Percentiles rank a stretch among this genome's conserved stretches.
phyloP scores from a whole-genome alignment of 2,797 vertebrate genomes.

The Agapornis canus region DNA sequence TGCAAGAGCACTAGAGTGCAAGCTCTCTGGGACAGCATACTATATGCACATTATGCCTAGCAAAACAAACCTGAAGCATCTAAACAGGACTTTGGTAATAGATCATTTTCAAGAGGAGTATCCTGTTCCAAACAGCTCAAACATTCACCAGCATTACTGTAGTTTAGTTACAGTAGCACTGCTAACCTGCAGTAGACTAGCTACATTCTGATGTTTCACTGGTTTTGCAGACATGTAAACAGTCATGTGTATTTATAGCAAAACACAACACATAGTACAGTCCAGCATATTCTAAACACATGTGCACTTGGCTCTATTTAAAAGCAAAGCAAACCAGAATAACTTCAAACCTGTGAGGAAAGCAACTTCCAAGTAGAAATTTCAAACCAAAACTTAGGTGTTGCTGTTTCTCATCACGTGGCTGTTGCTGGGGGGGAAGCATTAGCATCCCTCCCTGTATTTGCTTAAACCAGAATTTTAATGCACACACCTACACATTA shows the following conservation, averaged over 20 bases:
- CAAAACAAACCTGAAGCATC: background rate
- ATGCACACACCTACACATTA: background rate
- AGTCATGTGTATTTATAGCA: background rate
- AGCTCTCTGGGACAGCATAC: background rate
- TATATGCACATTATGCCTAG: background rate
- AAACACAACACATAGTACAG: background rate
- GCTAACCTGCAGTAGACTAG: background rate
- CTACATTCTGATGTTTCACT: background rate
- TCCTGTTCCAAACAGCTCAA: background rate
- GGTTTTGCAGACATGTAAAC: background rate
- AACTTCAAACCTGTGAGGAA: background rate
- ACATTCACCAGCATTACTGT: background rate
- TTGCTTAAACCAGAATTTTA: background rate
- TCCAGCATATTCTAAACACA: background rate
- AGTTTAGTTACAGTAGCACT: background rate
- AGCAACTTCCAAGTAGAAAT: background rate
- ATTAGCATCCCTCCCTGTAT: background rate
- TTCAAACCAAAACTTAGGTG: background rate
- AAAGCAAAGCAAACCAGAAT: background rate
- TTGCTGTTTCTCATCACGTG: background rate
- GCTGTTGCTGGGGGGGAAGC: background rate
- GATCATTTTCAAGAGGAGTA: background rate
- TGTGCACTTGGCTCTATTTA: background rate
- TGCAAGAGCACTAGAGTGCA: background rate
- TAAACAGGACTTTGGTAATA: fast-evolving